Base-by-base conservation (phyloP, 1,140 invertebrate species). In the Leptinotarsa lineolata region DNA sequence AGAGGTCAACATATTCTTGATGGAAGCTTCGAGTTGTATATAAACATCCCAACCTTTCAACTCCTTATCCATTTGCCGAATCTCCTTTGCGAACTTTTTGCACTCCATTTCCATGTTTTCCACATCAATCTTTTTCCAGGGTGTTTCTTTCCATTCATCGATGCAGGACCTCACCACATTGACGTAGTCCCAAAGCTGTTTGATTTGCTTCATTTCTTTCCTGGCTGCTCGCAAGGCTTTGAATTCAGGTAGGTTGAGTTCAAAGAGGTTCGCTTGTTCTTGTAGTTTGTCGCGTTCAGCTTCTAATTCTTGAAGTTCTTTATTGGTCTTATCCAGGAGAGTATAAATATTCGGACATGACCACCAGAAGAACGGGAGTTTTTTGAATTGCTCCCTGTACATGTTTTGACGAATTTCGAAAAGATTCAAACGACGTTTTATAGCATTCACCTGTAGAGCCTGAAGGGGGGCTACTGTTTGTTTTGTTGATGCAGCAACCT, bases 61-160 rank as follows among this genome's bases (percentile, higher is more conserved):
- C 73, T 97, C 94, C 81, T 97, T 97, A 83, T 97, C 96, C 72
- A 98, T 85, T 13, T 89, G 89, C 84, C 92, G 88, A 22, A 96
- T 82, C 81, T 96, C 94, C 79, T 95, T 95, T 1, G 92, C 91
- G 82, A 97, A 94, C 77, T 93, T 93, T 83, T 97, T 98, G 83
- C 95, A 95, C 81, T 97, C 95, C 81, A 95, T 91, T 82, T 98
- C 96, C 93, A 98, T 96, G 61, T 90, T 90, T 81, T 99, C 97
- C 0, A 96, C 93, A 80, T 98, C 95, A 69, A 98, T 94, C 80
- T 94, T 93, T 81, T 93, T 93, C 96, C 96, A 98, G 0, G 91
- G 89, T 0, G 95, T 97, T 30, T 90, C 93, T 83, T 97, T 96
- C 96, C 96, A 98, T 83, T 95, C 92, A 68, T 94, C 89, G 68